phyloP scores from a whole-genome alignment of 2,888 invertebrate genomes.

The Cephus rjabovi region DNA sequence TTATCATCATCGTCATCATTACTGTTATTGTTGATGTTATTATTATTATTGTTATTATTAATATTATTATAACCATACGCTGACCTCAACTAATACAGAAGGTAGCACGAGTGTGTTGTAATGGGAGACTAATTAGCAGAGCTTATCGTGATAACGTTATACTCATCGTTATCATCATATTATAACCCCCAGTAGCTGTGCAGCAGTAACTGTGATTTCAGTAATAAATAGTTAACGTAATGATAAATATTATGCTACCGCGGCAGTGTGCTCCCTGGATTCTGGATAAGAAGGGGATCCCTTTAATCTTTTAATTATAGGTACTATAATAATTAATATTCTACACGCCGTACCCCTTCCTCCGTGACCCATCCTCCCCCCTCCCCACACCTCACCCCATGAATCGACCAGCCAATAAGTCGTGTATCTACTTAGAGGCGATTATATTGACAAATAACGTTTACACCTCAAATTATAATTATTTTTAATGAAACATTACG shows the following conservation, averaged over 20 bases:
- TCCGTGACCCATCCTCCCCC: constrained; percentile 31
- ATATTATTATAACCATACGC: constrained; percentile 49
- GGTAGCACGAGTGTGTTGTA: constrained; percentile 56
- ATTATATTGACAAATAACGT: constrained; percentile 51
- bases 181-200: constrained; percentile 55
- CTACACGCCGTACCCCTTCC: constrained; percentile 38
- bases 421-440: constrained; percentile 50
- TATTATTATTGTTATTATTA: constrained; percentile 48
- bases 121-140: constrained; percentile 59
- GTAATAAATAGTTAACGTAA: constrained; percentile 64
- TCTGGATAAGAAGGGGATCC: constrained; percentile 51
- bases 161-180: constrained; percentile 19
- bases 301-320: constrained; percentile 16
- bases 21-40: constrained; percentile 37
- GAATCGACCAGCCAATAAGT: constrained; percentile 16
- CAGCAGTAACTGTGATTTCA: constrained; percentile 59
- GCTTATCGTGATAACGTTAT: constrained; percentile 28
- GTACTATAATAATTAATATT: constrained; percentile 42
- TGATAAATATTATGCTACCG: constrained; percentile 64
- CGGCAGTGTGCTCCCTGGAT: constrained; percentile 62
- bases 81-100: constrained; percentile 53
- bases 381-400: neutral
- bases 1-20: constrained; percentile 38
- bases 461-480: constrained; percentile 43
- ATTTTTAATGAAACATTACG: constrained; percentile 36